A percentile compares a stretch with the other conserved stretches of the same genome.
These are phyloP conservation scores for Caenorhabditis japonica DNA, from an alignment of 2,888 invertebrate species.

Conservation along the genomic window DNA sequence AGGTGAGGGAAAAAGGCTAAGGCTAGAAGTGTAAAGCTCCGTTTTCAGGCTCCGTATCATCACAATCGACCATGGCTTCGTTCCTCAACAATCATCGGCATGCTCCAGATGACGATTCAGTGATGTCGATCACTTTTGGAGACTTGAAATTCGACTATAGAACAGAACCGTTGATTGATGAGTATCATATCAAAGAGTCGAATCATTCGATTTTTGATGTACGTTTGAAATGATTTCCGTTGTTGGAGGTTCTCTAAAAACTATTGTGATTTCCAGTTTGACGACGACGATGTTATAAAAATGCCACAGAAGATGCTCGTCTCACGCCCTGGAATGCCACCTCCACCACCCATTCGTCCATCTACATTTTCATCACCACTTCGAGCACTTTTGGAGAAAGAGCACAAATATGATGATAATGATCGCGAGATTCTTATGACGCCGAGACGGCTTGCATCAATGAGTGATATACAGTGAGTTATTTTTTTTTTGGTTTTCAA, in stretches of 20 bases:
- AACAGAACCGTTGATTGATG: slow-evolving; percentile 47
- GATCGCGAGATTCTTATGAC: slow-evolving; percentile 43
- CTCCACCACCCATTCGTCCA: slow-evolving; percentile 28
- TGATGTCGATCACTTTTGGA: slow-evolving; percentile 71
- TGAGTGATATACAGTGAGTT: slow-evolving; percentile 49
- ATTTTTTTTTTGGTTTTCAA: neutral
- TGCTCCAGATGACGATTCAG: slow-evolving; percentile 69
- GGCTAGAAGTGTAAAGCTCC: too few species aligned
- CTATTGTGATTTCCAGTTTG: slow-evolving; percentile 24
- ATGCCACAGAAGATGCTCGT: slow-evolving; percentile 29
- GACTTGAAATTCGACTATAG: slow-evolving; percentile 65
- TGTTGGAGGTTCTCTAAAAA: too few species aligned
- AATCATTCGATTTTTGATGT: slow-evolving; percentile 56
- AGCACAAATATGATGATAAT: slow-evolving; percentile 39
- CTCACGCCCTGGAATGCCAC: slow-evolving; percentile 32
- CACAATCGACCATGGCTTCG: slow-evolving; percentile 53
- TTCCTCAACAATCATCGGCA: slow-evolving; percentile 45
- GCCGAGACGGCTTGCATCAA: slow-evolving; percentile 34
- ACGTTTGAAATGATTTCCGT: neutral
- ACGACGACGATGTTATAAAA: slow-evolving; percentile 42
- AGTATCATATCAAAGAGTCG: slow-evolving; percentile 45
- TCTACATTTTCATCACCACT: slow-evolving; percentile 28
- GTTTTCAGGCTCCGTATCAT: slow-evolving; percentile 53
- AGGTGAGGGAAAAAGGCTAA: slow-evolving; percentile 21
- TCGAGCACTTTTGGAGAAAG: slow-evolving; percentile 25